A percentile compares a stretch with the other conserved stretches of the same genome.
Conservation (phyloP, 2,888 invertebrate species). For the Amphipyra tragopoginis region DNA sequence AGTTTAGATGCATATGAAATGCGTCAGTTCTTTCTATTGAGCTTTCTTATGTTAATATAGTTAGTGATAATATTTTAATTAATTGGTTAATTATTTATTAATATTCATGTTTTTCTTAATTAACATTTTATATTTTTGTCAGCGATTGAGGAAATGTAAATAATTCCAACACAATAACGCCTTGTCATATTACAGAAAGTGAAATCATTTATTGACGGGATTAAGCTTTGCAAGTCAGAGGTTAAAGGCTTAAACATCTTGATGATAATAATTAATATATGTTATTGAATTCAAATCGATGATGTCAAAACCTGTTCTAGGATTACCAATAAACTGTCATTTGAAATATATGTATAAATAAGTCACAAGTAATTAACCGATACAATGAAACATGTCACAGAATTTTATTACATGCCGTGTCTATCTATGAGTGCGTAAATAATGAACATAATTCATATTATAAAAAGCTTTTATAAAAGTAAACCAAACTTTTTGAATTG, state of each 20-base stretch:
- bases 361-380: neutral
- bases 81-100: slow-evolving; percentile 22
- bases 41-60: slow-evolving; percentile 44
- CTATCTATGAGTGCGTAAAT: no score
- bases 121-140: slow-evolving; percentile 9
- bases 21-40: slow-evolving; percentile 29
- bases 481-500: no score
- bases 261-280: slow-evolving; percentile 9
- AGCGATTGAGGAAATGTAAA: neutral
- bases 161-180: slow-evolving; percentile 10
- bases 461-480: no score
- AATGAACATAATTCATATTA: no score
- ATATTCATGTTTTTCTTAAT: slow-evolving; percentile 10
- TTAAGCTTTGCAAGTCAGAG: slow-evolving; percentile 19
- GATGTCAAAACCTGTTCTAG: slow-evolving; percentile 10
- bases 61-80: slow-evolving; percentile 28
- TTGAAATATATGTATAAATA: slow-evolving; percentile 13
- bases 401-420: no score
- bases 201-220: slow-evolving; percentile 22
- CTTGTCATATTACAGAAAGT: slow-evolving; percentile 29
- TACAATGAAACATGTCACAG: slow-evolving; percentile 2
- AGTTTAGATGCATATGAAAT: slow-evolving; percentile 25
- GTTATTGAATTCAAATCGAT: slow-evolving; percentile 27
- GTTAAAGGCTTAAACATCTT: slow-evolving; percentile 21
- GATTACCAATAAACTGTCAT: slow-evolving; percentile 1